phyloP scores from a whole-genome alignment of 2,113 vertebrate genomes.

The Spilogale gracilis region DNA sequence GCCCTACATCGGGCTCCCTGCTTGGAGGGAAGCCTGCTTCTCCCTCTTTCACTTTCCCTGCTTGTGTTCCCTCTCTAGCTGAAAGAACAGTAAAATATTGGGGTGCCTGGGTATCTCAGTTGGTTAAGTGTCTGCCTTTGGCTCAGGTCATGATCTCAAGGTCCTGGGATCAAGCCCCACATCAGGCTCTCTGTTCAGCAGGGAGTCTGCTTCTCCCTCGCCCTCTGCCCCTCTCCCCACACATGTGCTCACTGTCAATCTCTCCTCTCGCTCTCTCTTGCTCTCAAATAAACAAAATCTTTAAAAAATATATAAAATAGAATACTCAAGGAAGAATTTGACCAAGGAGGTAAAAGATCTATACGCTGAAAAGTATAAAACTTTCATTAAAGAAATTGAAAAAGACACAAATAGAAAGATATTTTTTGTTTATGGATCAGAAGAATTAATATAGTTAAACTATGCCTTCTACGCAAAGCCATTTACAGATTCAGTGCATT shows the following conservation, averaged over 20 bases:
- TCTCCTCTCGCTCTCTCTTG: not conserved
- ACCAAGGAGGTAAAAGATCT: not conserved
- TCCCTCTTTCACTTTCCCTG: too few species aligned
- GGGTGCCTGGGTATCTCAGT: not conserved
- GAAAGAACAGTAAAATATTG: too few species aligned
- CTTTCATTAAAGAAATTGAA: not conserved
- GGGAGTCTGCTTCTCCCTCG: not conserved
- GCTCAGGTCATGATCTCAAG: not conserved
- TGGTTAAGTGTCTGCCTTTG: not conserved
- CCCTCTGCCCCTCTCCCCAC: not conserved
- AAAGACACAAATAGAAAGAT: not conserved
- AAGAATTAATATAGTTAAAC: not conserved
- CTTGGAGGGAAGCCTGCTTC: too few species aligned
- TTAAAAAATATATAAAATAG: not conserved
- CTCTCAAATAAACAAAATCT: not conserved
- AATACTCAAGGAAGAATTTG: not conserved
- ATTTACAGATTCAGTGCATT: not conserved
- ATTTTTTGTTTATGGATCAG: not conserved
- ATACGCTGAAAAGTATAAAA: not conserved
- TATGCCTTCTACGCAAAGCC: not conserved
- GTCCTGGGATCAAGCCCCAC: not conserved
- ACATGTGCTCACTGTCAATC: not conserved
- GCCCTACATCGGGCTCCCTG: too few species aligned
- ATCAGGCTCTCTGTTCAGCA: not conserved
- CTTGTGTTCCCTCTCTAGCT: too few species aligned